A percentile compares a stretch with the other conserved stretches of the same genome.
phyloP scores from a whole-genome alignment of 2,797 vertebrate species.

The Gambelia wislizenii region DNA sequence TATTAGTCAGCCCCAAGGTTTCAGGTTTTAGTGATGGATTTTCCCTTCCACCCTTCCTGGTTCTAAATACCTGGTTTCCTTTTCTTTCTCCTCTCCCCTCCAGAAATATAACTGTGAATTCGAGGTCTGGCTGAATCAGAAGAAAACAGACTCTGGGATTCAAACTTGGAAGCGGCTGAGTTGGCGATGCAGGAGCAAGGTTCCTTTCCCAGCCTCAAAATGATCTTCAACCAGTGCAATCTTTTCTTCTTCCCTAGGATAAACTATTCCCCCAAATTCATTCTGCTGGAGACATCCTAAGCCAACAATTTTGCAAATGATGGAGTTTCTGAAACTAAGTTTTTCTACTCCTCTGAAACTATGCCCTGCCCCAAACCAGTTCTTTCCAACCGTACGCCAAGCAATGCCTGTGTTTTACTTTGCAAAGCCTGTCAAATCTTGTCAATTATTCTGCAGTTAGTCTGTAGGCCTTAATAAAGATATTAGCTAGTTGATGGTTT shows the following conservation, averaged over 20 bases:
- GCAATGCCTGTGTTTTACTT: background rate
- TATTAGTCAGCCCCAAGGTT: too few relatives aligned
- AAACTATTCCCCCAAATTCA: too few relatives aligned
- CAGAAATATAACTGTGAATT: background rate
- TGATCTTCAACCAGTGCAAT: too few relatives aligned
- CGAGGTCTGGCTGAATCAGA: background rate
- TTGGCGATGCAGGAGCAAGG: rapidly evolving
- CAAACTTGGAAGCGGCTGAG: background rate
- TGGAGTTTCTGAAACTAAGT: background rate
- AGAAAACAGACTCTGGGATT: rapidly evolving
- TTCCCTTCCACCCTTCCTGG: background rate
- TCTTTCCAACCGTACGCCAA: too few relatives aligned
- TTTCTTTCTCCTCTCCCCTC: background rate
- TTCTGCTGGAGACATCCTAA: too few relatives aligned
- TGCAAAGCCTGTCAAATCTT: too few relatives aligned
- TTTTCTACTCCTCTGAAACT: background rate
- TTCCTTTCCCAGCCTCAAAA: background rate
- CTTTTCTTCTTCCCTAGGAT: too few relatives aligned
- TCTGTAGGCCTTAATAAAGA: background rate
- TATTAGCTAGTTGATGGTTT: background rate
- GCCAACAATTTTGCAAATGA: too few relatives aligned
- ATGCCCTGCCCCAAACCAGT: too few relatives aligned
- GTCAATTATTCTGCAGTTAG: background rate
- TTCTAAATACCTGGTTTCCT: background rate
- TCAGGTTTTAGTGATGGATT: background rate